Conservation (phyloP, 2,888 invertebrate species). For the Prosopocoilus inquinatus region DNA sequence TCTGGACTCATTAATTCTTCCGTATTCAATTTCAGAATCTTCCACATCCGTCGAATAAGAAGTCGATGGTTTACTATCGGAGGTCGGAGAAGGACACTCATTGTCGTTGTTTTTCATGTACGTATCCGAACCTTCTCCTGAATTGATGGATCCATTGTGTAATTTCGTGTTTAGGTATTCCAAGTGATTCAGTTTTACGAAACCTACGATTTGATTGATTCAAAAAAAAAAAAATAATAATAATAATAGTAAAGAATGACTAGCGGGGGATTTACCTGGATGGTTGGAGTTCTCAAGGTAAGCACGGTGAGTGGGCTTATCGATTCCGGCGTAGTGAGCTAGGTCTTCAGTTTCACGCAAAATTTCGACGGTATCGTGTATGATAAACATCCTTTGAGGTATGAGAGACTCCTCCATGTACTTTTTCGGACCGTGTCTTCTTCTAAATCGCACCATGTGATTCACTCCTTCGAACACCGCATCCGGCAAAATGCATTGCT, state of each 20-base stretch:
- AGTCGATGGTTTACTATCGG: slow-evolving; percentile 16
- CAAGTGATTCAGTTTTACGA: slow-evolving; percentile 56
- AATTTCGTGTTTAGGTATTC: slow-evolving; percentile 35
- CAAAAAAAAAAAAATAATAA: too few relatives aligned
- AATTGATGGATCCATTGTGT: background rate
- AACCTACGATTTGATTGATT: too few relatives aligned
- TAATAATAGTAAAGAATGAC: too few relatives aligned
- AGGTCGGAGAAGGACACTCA: background rate
- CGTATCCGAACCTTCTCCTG: background rate
- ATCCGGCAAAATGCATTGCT: slow-evolving; percentile 66
- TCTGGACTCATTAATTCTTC: slow-evolving; percentile 60
- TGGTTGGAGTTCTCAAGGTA: slow-evolving; percentile 57
- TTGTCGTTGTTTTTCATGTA: background rate
- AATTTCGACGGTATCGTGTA: slow-evolving; percentile 73
- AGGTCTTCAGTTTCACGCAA: slow-evolving; percentile 61
- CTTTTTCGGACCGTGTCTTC: slow-evolving; percentile 49
- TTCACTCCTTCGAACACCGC: slow-evolving; percentile 67
- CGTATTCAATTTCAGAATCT: slow-evolving; percentile 49
- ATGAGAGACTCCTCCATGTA: slow-evolving; percentile 56
- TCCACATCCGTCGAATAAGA: slow-evolving; percentile 16
- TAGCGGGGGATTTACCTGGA: slow-evolving; percentile 37
- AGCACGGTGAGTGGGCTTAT: slow-evolving; percentile 64
- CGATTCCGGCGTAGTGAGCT: slow-evolving; percentile 59
- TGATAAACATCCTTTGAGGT: slow-evolving; percentile 64
- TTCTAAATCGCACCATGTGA: slow-evolving; percentile 58